Evolutionary conservation across 2,113 vertebrate species (phyloP).

Genomic region (Athene noctua): DNA sequence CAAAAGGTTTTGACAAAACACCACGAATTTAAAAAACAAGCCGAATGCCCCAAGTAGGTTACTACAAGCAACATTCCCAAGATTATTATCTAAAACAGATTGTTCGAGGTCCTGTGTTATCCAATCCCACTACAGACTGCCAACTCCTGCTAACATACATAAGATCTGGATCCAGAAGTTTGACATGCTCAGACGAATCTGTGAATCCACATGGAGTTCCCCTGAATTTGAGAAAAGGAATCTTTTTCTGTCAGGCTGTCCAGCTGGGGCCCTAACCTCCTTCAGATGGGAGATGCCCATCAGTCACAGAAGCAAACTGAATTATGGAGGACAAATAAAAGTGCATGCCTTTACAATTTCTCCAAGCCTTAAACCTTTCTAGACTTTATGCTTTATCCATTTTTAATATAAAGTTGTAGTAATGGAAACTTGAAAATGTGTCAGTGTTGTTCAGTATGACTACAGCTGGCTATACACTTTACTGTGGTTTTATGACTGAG

Average conservation of each 20-base stretch:
- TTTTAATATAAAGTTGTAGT: background rate
- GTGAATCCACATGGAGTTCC: background rate
- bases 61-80: constrained; percentile 29
- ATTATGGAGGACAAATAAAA: background rate
- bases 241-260: background rate
- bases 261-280: background rate
- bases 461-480: background rate
- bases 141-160: constrained; percentile 24
- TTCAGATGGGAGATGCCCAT: background rate
- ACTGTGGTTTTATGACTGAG: background rate
- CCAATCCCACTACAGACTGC: background rate
- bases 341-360: background rate
- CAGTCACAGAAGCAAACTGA: background rate
- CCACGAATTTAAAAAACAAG: background rate
- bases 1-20: background rate
- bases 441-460: background rate
- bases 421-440: background rate
- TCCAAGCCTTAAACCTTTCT: background rate
- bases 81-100: constrained; percentile 34
- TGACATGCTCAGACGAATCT: constrained; percentile 30
- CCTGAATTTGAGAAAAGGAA: constrained; percentile 5
- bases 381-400: background rate
- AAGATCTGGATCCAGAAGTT: constrained; percentile 17
- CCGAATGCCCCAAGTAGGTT: background rate
- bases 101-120: constrained; percentile 23